Evolutionary conservation across 2,797 vertebrate genomes (phyloP), one percentile per base, ranked within the genome.

Genomic region (Mycteria americana): DNA sequence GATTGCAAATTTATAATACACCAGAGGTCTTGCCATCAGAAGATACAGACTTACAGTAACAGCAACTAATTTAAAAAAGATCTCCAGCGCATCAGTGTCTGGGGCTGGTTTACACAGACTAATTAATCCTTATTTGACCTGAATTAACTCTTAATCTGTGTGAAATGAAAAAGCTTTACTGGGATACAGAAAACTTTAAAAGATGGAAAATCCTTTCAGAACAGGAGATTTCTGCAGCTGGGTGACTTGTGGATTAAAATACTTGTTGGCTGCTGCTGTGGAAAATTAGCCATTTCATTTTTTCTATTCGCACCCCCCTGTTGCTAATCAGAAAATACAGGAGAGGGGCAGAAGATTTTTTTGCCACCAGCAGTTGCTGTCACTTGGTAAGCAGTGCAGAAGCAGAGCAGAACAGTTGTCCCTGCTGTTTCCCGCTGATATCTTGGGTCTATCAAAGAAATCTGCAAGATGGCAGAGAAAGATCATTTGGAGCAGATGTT

Each of bases 91-190:
- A 91, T 75, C 77, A 80, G 95, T 97, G 93, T 97, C 97, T 97
- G 83, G 95, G 86, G 84, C 94, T 96, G 88, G 92, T 95, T 97
- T 97, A 94, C 91, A 95, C 94, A 94, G 92, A 96, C 95, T 98
- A 98, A 98, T 98, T 97, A 98, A 98, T 98, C 97, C 95, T 95
- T 94, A 95, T 97, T 97, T 98, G 97, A 98, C 97, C 97, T 95
- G 96, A 97, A 97, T 98, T 96, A 97, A 97, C 89, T 93, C 95
- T 93, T 97, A 95, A 97, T 97, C 97, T 97, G 91, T 97, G 91
- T 93, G 93, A 98, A 97, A 97, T 94, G 94, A 97, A 88, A 94
- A 91, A 93, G 94, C 93, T 96, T 94, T 95, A 78, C 88, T 60
- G 79, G 89, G 92, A 96, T 90, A 92, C 89, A 85, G 93, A 75